Evolutionary conservation across 1,140 invertebrate genomes (phyloP).

Genomic region (Drosophila ercepeae): DNA sequence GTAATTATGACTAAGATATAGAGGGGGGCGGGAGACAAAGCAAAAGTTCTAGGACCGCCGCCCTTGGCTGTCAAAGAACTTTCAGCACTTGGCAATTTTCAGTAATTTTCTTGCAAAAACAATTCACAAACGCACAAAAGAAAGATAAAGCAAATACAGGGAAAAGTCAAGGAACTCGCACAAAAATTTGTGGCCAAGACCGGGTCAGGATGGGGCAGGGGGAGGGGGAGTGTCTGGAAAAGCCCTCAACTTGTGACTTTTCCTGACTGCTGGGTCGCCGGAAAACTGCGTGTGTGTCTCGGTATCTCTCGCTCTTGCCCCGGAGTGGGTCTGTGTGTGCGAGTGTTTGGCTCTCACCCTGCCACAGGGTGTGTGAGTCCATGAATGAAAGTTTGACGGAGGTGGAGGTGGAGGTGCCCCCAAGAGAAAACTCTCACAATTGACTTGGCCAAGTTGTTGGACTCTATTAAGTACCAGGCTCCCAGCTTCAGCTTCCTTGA

Average conservation of each 20-base stretch:
- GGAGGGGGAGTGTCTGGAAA: conserved; percentile 8
- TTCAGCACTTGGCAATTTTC: conserved; percentile 73
- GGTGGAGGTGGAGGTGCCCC: not conserved
- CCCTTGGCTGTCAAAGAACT: conserved; percentile 66
- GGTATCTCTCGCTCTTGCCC: conserved; percentile 26
- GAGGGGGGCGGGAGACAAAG: conserved; percentile 72
- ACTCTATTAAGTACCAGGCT: conserved; percentile 80
- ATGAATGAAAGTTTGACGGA: conserved; percentile 61
- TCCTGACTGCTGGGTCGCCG: conserved; percentile 66
- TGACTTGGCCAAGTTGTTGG: conserved; percentile 52
- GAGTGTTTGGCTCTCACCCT: conserved; percentile 8
- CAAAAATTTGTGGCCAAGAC: conserved; percentile 1
- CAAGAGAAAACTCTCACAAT: conserved; percentile 18
- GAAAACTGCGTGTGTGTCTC: conserved; percentile 56
- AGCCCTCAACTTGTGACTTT: conserved; percentile 56
- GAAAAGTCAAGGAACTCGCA: conserved; percentile 75
- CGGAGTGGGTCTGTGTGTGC: conserved; percentile 10
- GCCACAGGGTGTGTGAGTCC: conserved; percentile 31
- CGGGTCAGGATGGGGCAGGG: not conserved
- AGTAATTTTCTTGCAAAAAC: conserved; percentile 73
- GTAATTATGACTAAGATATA: conserved; percentile 80
- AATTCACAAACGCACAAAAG: conserved; percentile 42
- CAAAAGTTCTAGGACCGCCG: not conserved
- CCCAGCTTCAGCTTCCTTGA: conserved; percentile 57
- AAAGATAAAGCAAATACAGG: conserved; percentile 51